Conservation (phyloP, 2,113 vertebrate species). For the Nycticebus coucang region DNA sequence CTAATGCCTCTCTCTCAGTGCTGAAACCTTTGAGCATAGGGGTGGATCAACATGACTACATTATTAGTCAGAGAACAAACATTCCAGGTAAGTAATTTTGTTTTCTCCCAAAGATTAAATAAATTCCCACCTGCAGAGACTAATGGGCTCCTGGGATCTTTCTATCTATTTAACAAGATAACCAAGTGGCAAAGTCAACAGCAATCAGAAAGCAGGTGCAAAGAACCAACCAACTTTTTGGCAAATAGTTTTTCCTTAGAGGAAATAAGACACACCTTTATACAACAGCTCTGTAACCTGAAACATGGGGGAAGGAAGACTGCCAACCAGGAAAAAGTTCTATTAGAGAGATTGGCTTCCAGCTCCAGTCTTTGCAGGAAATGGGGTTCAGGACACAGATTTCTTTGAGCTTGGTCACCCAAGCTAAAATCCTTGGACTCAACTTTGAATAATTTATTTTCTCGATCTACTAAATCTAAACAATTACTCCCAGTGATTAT, state of each 20-base stretch:
- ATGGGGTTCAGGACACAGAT: background rate
- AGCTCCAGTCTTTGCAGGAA: slow-evolving; percentile 3
- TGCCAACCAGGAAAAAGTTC: slow-evolving; percentile 36
- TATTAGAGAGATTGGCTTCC: background rate
- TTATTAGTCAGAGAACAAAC: slow-evolving; percentile 76
- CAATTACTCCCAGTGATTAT: slow-evolving; percentile 1
- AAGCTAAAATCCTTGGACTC: background rate
- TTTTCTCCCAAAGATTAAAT: slow-evolving; percentile 74
- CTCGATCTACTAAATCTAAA: slow-evolving; percentile 14
- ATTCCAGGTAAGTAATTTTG: slow-evolving; percentile 74
- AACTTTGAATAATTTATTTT: slow-evolving; percentile 44
- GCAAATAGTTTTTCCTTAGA: slow-evolving; percentile 72
- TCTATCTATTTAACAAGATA: slow-evolving; percentile 72
- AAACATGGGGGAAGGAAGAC: slow-evolving; percentile 17
- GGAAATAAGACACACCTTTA: slow-evolving; percentile 69
- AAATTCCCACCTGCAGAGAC: slow-evolving; percentile 62
- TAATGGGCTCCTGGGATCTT: slow-evolving; percentile 67
- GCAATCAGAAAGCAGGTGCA: slow-evolving; percentile 68
- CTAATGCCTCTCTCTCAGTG: background rate
- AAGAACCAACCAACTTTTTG: slow-evolving; percentile 66
- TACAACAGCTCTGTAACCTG: slow-evolving; percentile 56
- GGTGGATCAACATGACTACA: slow-evolving; percentile 57
- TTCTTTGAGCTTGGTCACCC: background rate
- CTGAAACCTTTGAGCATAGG: slow-evolving; percentile 20
- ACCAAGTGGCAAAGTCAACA: slow-evolving; percentile 75